Evolutionary conservation across 2,797 vertebrate genomes (phyloP).

Genomic region (Dryobates pubescens): DNA sequence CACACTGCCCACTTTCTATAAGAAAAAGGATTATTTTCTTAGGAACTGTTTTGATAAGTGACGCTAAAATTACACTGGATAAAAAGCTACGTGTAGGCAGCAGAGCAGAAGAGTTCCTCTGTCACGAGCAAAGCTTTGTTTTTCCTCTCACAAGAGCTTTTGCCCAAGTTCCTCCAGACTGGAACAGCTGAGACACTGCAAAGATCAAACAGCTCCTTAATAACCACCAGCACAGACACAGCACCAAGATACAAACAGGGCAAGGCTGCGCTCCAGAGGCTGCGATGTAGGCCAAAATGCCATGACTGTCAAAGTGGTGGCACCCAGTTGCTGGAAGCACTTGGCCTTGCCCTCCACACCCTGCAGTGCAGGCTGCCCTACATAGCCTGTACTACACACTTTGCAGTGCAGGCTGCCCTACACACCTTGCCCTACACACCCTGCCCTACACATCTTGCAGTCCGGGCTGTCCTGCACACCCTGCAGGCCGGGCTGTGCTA

Average conservation of each 20-base stretch:
- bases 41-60: background rate
- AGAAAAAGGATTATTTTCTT: background rate
- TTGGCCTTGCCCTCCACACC: background rate
- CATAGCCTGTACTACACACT: too few species aligned
- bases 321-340: background rate
- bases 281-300: background rate
- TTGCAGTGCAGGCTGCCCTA: too few species aligned
- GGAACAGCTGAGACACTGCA: background rate
- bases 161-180: background rate
- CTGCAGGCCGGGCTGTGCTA: too few species aligned
- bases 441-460: too few species aligned
- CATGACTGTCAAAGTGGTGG: background rate
- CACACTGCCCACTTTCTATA: background rate
- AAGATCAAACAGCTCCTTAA: background rate
- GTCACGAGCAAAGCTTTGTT: background rate
- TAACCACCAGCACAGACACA: background rate
- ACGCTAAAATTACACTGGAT: background rate
- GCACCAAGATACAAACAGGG: background rate
- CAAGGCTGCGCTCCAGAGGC: background rate
- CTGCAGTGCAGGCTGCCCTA: too few species aligned
- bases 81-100: background rate
- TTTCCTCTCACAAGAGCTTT: background rate
- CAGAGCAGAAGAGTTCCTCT: background rate
- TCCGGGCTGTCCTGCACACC: too few species aligned
- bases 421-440: too few species aligned